Conservation (phyloP, 1,140 invertebrate genomes). For the Cryptotermes secundus region DNA sequence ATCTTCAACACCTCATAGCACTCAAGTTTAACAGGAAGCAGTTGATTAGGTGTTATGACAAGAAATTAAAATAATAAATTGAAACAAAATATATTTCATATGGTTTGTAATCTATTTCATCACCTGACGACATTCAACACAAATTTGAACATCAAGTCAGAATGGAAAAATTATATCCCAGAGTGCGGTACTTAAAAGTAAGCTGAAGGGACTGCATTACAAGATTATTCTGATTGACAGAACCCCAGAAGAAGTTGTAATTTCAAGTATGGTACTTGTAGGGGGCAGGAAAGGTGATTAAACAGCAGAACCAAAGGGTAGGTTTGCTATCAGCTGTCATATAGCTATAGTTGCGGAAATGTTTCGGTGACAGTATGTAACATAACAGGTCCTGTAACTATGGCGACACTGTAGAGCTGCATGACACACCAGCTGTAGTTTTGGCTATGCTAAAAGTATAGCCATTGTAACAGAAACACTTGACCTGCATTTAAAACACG, state of each 20-base stretch:
- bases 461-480: neutral
- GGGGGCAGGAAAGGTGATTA: neutral
- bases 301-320: neutral
- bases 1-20: slow-evolving; percentile 28
- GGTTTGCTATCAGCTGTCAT: neutral
- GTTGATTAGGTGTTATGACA: neutral
- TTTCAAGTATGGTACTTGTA: neutral
- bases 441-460: neutral
- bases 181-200: neutral
- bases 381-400: neutral
- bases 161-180: neutral
- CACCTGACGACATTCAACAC: neutral
- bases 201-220: neutral
- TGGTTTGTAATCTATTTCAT: neutral
- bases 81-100: neutral
- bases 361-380: neutral
- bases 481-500: neutral
- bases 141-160: neutral
- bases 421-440: neutral
- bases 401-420: neutral
- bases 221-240: neutral
- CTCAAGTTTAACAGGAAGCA: slow-evolving; percentile 28
- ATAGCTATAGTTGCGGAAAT: neutral
- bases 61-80: neutral
- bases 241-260: neutral